A percentile compares a stretch with the other conserved stretches of the same genome.
Evolutionary conservation across 2,888 invertebrate genomes (phyloP).

Genomic region (Altica lythri): DNA sequence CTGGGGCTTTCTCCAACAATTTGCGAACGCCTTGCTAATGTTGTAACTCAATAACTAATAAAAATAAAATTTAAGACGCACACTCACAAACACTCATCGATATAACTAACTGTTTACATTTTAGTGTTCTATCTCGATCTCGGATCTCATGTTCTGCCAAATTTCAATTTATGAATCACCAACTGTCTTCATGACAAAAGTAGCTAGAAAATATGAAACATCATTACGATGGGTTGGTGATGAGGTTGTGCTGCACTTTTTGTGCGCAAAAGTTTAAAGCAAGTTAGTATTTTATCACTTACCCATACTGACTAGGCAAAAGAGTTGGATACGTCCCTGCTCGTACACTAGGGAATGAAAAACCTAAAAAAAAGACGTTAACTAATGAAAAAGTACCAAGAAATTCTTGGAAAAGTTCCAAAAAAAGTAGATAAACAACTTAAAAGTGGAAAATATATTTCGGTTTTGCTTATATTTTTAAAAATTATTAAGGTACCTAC

Average conservation of each 20-base stretch:
- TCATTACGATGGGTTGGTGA: slow-evolving; percentile 52
- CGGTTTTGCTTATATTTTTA: too few relatives aligned
- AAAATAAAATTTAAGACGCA: slow-evolving; percentile 53
- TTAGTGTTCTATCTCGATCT: slow-evolving; percentile 53
- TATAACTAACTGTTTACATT: slow-evolving; percentile 57
- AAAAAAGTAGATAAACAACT: too few relatives aligned
- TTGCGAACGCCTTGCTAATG: slow-evolving; percentile 45
- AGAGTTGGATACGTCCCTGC: slow-evolving; percentile 75
- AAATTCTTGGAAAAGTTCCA: too few relatives aligned
- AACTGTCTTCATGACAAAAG: slow-evolving; percentile 55
- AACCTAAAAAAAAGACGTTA: slow-evolving; percentile 65
- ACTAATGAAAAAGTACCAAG: too few relatives aligned
- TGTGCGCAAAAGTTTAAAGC: slow-evolving; percentile 29
- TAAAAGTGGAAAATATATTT: too few relatives aligned
- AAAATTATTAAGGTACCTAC: too few relatives aligned
- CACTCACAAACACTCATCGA: slow-evolving; percentile 59
- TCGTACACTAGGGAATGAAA: slow-evolving; percentile 76
- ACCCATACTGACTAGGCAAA: slow-evolving; percentile 84
- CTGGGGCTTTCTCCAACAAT: slow-evolving; percentile 46
- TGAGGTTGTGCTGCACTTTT: slow-evolving; percentile 39
- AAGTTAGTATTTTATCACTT: slow-evolving; percentile 58
- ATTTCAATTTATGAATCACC: slow-evolving; percentile 56
- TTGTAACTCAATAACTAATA: slow-evolving; percentile 56
- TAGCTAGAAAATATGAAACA: slow-evolving; percentile 58
- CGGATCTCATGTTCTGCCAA: slow-evolving; percentile 55